Evolutionary conservation across 2,113 vertebrate genomes (phyloP).

Genomic region (Aegithalos caudatus): DNA sequence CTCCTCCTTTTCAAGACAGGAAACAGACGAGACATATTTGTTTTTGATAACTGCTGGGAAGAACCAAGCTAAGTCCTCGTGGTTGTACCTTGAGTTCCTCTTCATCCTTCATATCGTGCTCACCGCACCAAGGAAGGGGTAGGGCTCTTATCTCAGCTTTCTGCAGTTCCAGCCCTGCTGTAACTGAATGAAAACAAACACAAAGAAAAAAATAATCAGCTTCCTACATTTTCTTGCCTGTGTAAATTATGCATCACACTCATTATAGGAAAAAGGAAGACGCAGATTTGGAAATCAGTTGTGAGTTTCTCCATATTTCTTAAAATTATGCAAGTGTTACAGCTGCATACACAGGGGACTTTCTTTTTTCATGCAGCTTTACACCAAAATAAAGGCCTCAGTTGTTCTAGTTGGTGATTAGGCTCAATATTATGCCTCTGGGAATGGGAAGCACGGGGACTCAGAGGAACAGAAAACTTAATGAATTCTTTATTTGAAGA

Average conservation of each 20-base stretch:
- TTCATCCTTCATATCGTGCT: not conserved
- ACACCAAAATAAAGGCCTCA: slow-evolving; percentile 48
- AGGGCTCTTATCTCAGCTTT: slow-evolving; percentile 13
- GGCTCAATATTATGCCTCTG: slow-evolving; percentile 34
- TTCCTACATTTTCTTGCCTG: not conserved
- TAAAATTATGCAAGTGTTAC: not conserved
- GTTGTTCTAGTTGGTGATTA: slow-evolving; percentile 45
- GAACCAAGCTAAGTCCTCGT: not conserved
- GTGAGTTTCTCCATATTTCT: slow-evolving; percentile 17
- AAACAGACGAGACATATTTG: not conserved
- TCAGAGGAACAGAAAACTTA: slow-evolving; percentile 21
- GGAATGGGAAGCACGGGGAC: not conserved
- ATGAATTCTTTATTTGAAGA: slow-evolving; percentile 20
- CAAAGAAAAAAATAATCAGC: not conserved
- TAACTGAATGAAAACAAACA: not conserved
- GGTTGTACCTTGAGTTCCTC: not conserved
- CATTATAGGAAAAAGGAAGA: not conserved
- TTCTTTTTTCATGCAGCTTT: slow-evolving; percentile 18
- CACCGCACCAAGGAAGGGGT: not conserved
- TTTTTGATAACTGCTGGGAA: not conserved
- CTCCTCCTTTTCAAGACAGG: not conserved
- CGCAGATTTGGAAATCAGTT: not conserved
- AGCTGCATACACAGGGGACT: slow-evolving; percentile 12
- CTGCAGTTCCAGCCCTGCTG: not conserved
- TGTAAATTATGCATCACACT: slow-evolving; percentile 9